Percentiles rank a stretch among this genome's conserved stretches.
Conservation (phyloP, 35 echinoderm and acorn worm species). For the Diadema setosum region DNA sequence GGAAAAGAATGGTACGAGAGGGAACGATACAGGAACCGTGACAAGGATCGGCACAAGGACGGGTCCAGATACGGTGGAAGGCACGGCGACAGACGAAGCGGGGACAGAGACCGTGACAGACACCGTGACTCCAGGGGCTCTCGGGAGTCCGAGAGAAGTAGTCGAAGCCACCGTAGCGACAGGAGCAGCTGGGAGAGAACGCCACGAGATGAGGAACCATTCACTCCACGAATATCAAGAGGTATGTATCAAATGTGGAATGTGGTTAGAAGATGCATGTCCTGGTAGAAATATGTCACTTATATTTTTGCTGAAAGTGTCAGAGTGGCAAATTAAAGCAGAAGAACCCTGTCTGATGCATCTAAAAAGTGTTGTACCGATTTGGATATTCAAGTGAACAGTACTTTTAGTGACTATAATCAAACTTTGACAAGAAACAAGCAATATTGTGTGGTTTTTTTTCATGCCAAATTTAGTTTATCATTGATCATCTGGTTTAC, state of each 20-base stretch:
- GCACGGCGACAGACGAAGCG: constrained; percentile 19
- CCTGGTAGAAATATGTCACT: no score
- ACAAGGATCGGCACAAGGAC: constrained; percentile 19
- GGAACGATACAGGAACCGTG: constrained; percentile 13
- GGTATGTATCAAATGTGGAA: neutral
- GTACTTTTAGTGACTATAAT: no score
- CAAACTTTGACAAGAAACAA: no score
- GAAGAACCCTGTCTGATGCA: no score
- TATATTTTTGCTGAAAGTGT: no score
- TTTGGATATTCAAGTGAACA: no score
- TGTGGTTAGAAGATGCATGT: neutral
- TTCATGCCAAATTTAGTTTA: no score
- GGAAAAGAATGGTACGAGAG: neutral
- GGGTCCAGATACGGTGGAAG: constrained; percentile 46
- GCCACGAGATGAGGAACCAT: constrained; percentile 59
- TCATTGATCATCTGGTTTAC: no score
- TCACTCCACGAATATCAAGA: constrained; percentile 91
- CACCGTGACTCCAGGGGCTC: constrained; percentile 31
- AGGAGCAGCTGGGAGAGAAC: constrained; percentile 78
- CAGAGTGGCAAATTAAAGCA: no score
- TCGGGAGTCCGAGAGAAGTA: neutral
- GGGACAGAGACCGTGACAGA: constrained; percentile 42
- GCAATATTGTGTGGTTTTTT: no score
- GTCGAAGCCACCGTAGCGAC: constrained; percentile 28
- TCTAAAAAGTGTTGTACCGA: no score